Evolutionary conservation across 2,113 vertebrate genomes (phyloP).

Genomic region (Eclectus roratus): DNA sequence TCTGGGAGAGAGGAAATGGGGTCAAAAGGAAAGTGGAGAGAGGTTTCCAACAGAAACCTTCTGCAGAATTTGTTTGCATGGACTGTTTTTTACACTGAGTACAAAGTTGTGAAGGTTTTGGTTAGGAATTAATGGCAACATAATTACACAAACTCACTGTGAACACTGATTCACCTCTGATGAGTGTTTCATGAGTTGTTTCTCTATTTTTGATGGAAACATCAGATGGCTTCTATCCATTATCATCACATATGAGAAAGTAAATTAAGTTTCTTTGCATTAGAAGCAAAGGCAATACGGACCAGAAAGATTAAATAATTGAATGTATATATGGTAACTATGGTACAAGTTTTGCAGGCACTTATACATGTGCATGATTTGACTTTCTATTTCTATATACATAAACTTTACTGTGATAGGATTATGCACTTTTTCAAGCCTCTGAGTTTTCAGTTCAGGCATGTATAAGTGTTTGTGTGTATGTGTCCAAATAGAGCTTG

Average conservation of each 20-base stretch:
- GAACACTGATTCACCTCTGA: not conserved
- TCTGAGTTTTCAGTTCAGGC: not conserved
- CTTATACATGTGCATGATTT: fast-evolving
- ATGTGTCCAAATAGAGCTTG: not conserved
- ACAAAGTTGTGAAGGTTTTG: not conserved
- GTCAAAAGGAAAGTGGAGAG: not conserved
- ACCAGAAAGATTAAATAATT: not conserved
- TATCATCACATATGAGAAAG: not conserved
- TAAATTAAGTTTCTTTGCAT: not conserved
- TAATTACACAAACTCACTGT: not conserved
- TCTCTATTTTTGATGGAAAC: not conserved
- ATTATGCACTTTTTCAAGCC: not conserved
- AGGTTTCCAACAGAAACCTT: not conserved
- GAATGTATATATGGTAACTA: not conserved
- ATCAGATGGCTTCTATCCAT: not conserved
- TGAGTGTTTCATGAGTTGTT: not conserved
- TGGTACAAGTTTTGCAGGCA: not conserved
- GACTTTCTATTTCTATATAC: not conserved
- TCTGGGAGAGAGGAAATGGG: not conserved
- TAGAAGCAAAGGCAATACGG: not conserved
- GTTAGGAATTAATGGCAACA: not conserved
- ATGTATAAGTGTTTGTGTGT: fast-evolving
- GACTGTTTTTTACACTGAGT: not conserved
- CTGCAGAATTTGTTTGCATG: not conserved
- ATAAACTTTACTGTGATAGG: not conserved